Evolutionary conservation across 2,888 invertebrate genomes (phyloP), one percentile per base, ranked within the genome.

Genomic region (Drosophila merina): DNA sequence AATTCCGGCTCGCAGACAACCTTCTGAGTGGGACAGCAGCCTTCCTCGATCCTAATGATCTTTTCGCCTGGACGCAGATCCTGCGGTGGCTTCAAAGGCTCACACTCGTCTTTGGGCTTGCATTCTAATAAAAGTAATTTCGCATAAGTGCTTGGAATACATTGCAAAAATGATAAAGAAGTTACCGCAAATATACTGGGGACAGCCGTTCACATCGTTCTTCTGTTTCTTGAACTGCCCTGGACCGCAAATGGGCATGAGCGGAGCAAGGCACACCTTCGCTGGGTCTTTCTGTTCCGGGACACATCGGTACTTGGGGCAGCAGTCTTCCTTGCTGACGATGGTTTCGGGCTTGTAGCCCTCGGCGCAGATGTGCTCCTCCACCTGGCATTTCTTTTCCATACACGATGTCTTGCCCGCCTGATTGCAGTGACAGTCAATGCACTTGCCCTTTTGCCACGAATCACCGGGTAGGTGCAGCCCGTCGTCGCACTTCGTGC

Each of bases 401-500:
- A 93, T 93, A 89, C 96, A 96, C 51, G 93, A 91, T 26, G 95
- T 93, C 71, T 92, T 92, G 76, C 94, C 92, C 89, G 92, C 55
- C 52, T 91, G 92, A 57, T 93, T 93, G 89, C 97, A 97, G 30
- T 93, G 92, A 88, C 97, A 97, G 20, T 92, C 93, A 0, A 95
- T 96, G 88, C 97, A 97, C 38, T 94, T 94, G 83, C 96, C 95
- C 31, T 92, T 93, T 55, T 92, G 89, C 95, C 95, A 95, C 5
- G 89, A 88, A 40, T 95, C 94, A 60, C 95, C 96, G 67, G 93
- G 91, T 60, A 93, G 91, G 88, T 95, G 95, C 0, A 94, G 93
- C 50, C 94, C 94, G 3, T 94, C 94, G 80, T 97, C 97, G 82
- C 97, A 97, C 0, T 95, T 94, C 80, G 94, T 93, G 90, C 96